Base-by-base conservation (phyloP, 2,113 vertebrate species). In the Campylorhamphus procurvoides region DNA sequence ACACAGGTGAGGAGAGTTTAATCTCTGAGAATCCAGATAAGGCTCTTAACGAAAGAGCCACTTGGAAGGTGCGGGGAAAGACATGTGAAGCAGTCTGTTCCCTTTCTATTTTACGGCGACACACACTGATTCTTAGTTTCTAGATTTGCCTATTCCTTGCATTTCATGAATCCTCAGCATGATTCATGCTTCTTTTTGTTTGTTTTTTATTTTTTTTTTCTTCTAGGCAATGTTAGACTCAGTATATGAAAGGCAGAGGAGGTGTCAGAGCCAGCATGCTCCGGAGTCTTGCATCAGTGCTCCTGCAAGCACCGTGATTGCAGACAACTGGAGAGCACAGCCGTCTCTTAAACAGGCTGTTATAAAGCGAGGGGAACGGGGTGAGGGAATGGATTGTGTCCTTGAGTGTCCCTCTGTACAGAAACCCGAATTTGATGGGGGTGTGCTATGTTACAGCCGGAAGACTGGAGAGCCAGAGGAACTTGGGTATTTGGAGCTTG, bases 161-260 rank as follows among this genome's bases (percentile, higher is more conserved):
- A 28, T 23, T 87, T 91, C 7, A 14, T 69, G 8, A 31, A 62
- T 40, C 9, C 15, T 63, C 11, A 67, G 8, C 1, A 28, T 3
- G 6, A 74, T 14, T 29, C 37, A 9, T 44, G 16, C 14, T 9
- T 16, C 24, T 19, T 53, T 52, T 52, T 52, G 14, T 49, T 49
- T 23, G 24, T 62, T 46, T 7, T 29, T 27, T 39, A 24, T 44
- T 14, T 42, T 15, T 42, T n/a, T 46, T 68, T 64, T n/a, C 16
- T 71, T 40, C 11, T 22, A 40, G 13, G 13, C 5, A 31, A 12
- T n/a, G 76, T 68, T 63, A 12, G 5, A 22, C 20, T 49, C 44
- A 52, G 0, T 0, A 4, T 4, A 3, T 37, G 7, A 7, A 18
- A 35, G 3, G 12, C 14, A 39, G 10, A 19, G 23, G 4, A 66